Percentiles rank a stretch among this genome's conserved stretches.
Conservation (phyloP, 2,113 vertebrate species). For the Toxotes jaculatrix region DNA sequence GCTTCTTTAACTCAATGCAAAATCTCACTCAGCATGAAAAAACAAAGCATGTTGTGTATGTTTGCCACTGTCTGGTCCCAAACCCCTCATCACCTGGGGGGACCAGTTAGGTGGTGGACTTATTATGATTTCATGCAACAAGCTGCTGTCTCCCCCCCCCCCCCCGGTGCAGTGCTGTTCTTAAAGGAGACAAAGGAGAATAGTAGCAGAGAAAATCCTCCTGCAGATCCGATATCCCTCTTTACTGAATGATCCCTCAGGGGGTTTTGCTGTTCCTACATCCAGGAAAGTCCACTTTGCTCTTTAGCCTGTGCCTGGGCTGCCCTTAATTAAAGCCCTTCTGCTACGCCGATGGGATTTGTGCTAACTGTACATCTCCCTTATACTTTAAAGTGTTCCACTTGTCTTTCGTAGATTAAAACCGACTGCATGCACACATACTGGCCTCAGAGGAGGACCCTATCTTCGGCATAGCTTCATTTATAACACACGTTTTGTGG, state of each 20-base stretch:
- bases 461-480: too few species aligned
- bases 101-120: too few species aligned
- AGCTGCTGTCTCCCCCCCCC: not conserved
- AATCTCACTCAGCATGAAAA: too few species aligned
- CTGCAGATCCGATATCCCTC: not conserved
- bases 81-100: too few species aligned
- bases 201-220: not conserved
- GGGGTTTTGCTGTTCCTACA: not conserved
- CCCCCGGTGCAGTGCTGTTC: not conserved
- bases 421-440: too few species aligned
- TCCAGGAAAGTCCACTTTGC: not conserved
- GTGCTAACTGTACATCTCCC: not conserved
- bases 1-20: too few species aligned
- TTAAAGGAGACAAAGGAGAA: slow-evolving; percentile 2
- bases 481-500: too few species aligned
- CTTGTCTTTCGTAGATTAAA: not conserved
- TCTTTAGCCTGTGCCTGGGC: not conserved
- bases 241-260: not conserved
- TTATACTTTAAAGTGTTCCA: not conserved
- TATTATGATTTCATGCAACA: not conserved
- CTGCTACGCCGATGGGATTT: not conserved
- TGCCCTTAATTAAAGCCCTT: not conserved
- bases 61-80: too few species aligned
- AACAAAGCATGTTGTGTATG: too few species aligned
- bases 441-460: too few species aligned